phyloP scores from a whole-genome alignment of 2,888 invertebrate genomes.

The Blera fallax region DNA sequence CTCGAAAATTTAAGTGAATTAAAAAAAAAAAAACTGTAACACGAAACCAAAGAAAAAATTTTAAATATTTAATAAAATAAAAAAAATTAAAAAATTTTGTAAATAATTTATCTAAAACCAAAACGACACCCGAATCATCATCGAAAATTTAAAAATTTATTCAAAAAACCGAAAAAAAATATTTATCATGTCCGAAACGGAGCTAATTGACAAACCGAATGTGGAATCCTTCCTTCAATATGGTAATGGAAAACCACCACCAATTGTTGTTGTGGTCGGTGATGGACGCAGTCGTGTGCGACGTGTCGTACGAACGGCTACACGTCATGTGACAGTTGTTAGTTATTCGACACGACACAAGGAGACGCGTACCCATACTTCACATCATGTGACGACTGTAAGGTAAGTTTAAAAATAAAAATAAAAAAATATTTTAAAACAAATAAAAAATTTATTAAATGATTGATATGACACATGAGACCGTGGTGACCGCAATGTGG shows the following conservation, averaged over 20 bases:
- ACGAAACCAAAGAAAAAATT: slow-evolving; percentile 68
- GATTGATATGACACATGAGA: neutral
- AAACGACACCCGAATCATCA: slow-evolving; percentile 50
- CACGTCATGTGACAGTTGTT: slow-evolving; percentile 82
- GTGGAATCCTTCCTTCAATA: slow-evolving; percentile 80
- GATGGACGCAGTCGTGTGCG: slow-evolving; percentile 81
- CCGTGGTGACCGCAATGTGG: slow-evolving; percentile 32
- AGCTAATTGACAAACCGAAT: slow-evolving; percentile 75
- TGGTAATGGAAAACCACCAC: slow-evolving; percentile 80
- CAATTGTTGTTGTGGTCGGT: slow-evolving; percentile 81
- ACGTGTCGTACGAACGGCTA: slow-evolving; percentile 81
- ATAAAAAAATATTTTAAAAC: neutral
- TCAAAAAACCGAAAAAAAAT: neutral
- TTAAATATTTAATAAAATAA: slow-evolving; percentile 1
- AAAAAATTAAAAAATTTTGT: slow-evolving; percentile 36
- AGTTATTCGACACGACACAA: slow-evolving; percentile 82
- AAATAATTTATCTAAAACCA: slow-evolving; percentile 52
- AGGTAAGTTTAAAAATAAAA: slow-evolving; percentile 79
- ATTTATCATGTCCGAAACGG: slow-evolving; percentile 77
- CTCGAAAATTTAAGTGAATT: slow-evolving; percentile 28
- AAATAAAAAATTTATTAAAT: neutral
- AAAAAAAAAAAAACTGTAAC: slow-evolving; percentile 41
- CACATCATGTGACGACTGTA: slow-evolving; percentile 82
- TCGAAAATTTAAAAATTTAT: slow-evolving; percentile 30
- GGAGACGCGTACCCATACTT: slow-evolving; percentile 81